Evolutionary conservation across 2,888 invertebrate species (phyloP).

Genomic region (Mechanitis mazaeus): DNA sequence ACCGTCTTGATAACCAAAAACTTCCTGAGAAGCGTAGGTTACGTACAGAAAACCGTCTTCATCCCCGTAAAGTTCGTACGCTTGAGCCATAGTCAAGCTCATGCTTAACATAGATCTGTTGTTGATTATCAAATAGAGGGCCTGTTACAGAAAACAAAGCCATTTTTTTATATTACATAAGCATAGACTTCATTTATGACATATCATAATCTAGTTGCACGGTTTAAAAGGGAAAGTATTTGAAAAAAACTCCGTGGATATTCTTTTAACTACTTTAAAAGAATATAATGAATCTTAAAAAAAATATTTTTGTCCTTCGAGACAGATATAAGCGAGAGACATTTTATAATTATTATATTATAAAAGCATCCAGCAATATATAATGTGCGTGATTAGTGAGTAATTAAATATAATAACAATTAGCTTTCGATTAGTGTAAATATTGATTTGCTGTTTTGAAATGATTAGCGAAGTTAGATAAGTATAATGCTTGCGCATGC

Average conservation of each 20-base stretch:
- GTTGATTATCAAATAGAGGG: constrained; percentile 88
- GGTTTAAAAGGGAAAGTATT: too few relatives aligned
- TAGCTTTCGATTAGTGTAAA: constrained; percentile 15
- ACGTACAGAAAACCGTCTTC: constrained; percentile 92
- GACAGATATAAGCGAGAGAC: too few relatives aligned
- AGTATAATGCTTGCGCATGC: constrained; percentile 17
- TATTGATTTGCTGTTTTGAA: constrained; percentile 21
- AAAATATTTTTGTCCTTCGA: too few relatives aligned
- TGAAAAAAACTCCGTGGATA: too few relatives aligned
- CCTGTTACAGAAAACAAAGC: constrained; percentile 60
- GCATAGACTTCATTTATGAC: background rate
- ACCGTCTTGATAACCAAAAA: constrained; percentile 82
- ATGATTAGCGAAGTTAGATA: constrained; percentile 26
- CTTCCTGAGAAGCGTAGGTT: constrained; percentile 93
- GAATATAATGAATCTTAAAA: too few relatives aligned
- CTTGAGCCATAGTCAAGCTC: constrained; percentile 87
- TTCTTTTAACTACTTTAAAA: background rate
- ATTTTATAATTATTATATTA: background rate
- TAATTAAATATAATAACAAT: constrained; percentile 9
- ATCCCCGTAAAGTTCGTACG: constrained; percentile 85
- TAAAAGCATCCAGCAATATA: background rate
- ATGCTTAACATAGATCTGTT: constrained; percentile 88
- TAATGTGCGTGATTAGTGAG: background rate
- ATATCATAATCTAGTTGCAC: background rate
- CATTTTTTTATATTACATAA: background rate